Conservation (phyloP, 2,888 invertebrate species). For the Phoronis australis region DNA sequence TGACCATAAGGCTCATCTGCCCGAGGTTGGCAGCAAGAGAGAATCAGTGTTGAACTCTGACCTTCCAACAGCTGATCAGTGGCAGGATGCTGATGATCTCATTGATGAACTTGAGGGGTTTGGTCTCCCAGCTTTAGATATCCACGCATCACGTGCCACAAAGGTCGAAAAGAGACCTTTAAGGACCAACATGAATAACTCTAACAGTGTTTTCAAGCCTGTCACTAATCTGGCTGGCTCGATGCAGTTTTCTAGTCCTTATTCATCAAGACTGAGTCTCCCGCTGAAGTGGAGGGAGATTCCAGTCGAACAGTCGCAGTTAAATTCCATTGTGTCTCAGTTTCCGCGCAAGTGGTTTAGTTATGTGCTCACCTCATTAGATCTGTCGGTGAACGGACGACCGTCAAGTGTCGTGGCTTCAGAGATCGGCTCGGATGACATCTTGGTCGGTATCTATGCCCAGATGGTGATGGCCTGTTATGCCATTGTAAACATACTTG, state of each 20-base stretch:
- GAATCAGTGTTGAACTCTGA: neutral
- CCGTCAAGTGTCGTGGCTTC: conserved; percentile 25
- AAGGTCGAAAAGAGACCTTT: too few relatives aligned
- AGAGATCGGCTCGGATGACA: conserved; percentile 32
- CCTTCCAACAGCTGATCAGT: too few relatives aligned
- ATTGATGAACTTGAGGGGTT: conserved; percentile 37
- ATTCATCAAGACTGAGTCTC: conserved; percentile 36
- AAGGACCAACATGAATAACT: neutral
- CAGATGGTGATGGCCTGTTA: conserved; percentile 47
- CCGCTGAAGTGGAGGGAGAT: conserved; percentile 40
- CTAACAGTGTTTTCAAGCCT: conserved; percentile 18
- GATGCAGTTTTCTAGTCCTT: conserved; percentile 37
- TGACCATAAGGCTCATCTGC: neutral
- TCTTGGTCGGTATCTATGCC: conserved; percentile 35
- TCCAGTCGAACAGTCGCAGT: conserved; percentile 35
- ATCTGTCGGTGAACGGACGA: conserved; percentile 27
- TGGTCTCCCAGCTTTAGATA: conserved; percentile 40
- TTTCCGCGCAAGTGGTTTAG: conserved; percentile 43
- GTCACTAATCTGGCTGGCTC: conserved; percentile 39
- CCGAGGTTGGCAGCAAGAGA: neutral
- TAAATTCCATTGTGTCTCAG: conserved; percentile 26
- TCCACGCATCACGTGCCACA: conserved; percentile 14
- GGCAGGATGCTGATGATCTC: conserved; percentile 32
- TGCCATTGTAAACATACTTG: conserved; percentile 23
- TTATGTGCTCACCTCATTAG: conserved; percentile 30